phyloP scores from a whole-genome alignment of 2,888 invertebrate genomes.

The Leptopilina drosophilae region DNA sequence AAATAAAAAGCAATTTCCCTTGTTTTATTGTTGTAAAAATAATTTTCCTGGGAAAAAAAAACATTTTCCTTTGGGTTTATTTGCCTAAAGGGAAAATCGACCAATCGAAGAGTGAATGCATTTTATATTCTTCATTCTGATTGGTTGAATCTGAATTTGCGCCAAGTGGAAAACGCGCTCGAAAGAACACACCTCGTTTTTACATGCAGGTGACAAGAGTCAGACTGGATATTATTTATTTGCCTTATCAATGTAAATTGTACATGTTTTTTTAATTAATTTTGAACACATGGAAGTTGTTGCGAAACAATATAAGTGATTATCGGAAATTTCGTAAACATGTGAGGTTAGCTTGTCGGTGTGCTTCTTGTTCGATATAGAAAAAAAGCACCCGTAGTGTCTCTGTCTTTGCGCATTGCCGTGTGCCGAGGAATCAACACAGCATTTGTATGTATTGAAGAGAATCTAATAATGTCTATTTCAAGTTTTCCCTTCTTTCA shows the following conservation, averaged over 20 bases:
- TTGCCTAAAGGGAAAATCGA: no score
- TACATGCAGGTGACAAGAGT: background rate
- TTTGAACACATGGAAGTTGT: background rate
- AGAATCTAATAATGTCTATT: constrained; percentile 30
- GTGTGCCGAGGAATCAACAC: constrained; percentile 16
- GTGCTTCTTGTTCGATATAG: background rate
- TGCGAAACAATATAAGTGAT: background rate
- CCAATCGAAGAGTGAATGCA: no score
- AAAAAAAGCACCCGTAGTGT: background rate
- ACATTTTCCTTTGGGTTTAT: no score
- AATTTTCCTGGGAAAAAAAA: no score
- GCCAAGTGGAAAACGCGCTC: constrained; percentile 10
- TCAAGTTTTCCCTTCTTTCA: constrained; percentile 9
- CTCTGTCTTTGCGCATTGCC: constrained; percentile 18
- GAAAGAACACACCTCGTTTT: constrained; percentile 13
- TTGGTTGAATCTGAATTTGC: constrained; percentile 7
- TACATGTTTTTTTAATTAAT: background rate
- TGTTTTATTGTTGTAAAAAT: no score
- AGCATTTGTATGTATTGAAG: constrained; percentile 24
- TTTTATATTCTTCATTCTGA: background rate
- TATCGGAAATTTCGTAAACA: background rate
- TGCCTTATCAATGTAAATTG: background rate
- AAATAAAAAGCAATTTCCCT: no score
- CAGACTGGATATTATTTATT: background rate
- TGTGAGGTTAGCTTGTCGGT: constrained; percentile 15